Evolutionary conservation across 2,888 invertebrate genomes (phyloP).

Genomic region (Mesorhabditis spiculigera): DNA sequence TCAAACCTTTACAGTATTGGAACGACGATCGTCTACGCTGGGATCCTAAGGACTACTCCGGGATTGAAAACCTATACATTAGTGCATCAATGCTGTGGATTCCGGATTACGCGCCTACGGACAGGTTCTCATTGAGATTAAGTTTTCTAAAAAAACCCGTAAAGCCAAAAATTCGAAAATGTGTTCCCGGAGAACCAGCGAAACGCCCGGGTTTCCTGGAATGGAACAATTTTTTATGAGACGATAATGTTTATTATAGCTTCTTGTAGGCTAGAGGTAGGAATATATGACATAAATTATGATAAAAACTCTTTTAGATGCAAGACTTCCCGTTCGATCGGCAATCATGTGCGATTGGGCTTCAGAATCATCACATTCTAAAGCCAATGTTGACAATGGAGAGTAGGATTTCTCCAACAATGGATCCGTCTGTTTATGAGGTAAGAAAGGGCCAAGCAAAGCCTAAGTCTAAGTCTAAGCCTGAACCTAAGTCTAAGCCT

Average conservation of each 20-base stretch:
- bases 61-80: background rate
- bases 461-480: too few relatives aligned
- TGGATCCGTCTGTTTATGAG: background rate
- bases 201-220: background rate
- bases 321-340: background rate
- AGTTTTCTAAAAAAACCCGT: background rate
- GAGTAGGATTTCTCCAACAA: background rate
- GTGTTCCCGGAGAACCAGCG: background rate
- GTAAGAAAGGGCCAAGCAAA: background rate
- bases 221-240: background rate
- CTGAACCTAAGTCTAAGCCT: background rate
- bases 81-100: background rate
- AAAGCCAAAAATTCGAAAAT: background rate
- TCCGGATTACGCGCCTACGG: background rate
- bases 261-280: background rate
- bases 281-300: background rate
- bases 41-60: background rate
- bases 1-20: background rate
- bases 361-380: background rate
- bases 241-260: background rate
- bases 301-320: background rate
- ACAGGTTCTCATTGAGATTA: background rate
- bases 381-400: background rate
- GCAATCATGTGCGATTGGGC: background rate
- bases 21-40: background rate